A percentile compares a stretch with the other conserved stretches of the same genome.
Conservation (phyloP, 2,797 vertebrate genomes). For the Apogon talboti region DNA sequence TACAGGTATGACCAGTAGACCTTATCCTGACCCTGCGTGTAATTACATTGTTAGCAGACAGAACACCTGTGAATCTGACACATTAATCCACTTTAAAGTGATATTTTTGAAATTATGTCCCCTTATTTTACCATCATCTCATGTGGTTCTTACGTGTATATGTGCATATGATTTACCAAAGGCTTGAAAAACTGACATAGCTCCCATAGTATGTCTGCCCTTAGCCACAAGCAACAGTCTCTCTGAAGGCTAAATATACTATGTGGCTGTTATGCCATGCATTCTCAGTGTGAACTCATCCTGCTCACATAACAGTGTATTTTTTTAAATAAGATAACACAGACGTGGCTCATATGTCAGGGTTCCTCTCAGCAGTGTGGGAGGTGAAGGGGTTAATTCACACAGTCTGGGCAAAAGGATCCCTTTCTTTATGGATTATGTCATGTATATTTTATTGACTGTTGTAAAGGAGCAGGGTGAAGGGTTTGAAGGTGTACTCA, state of each 20-base stretch:
- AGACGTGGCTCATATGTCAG: constrained; percentile 58
- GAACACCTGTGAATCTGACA: neutral
- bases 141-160: neutral
- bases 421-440: constrained; percentile 66
- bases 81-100: neutral
- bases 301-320: constrained; percentile 69
- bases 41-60: neutral
- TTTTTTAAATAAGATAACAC: constrained; percentile 72
- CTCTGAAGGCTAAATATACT: constrained; percentile 72
- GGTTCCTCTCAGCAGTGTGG: constrained; percentile 15
- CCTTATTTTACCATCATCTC: neutral
- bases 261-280: constrained; percentile 29
- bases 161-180: neutral
- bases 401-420: constrained; percentile 25
- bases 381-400: constrained; percentile 35
- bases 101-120: constrained; percentile 1
- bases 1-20: constrained; percentile 12
- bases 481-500: constrained; percentile 5
- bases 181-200: constrained; percentile 41
- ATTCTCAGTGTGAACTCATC: constrained; percentile 33
- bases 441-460: constrained; percentile 60
- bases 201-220: constrained; percentile 44
- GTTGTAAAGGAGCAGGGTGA: constrained; percentile 10
- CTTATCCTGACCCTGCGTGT: constrained; percentile 25
- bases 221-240: constrained; percentile 61